phyloP scores from a whole-genome alignment of 2,888 invertebrate species.

The Chironomus riparius region DNA sequence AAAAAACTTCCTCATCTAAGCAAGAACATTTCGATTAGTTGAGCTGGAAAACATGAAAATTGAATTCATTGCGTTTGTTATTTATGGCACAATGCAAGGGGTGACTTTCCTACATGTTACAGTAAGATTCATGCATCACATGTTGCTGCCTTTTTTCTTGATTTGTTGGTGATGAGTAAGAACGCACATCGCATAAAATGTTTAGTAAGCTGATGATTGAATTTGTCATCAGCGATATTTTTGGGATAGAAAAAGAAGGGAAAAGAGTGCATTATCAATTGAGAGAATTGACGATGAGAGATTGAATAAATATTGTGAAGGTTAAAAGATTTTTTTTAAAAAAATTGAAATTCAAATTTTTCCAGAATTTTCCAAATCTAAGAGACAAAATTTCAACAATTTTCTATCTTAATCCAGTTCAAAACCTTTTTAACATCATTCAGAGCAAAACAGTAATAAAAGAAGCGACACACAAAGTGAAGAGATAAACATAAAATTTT shows the following conservation, averaged over 20 bases:
- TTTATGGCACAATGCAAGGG: constrained; percentile 24
- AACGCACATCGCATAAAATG: too few relatives aligned
- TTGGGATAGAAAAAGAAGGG: too few relatives aligned
- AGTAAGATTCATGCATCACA: neutral
- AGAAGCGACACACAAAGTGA: neutral
- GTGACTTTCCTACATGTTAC: neutral
- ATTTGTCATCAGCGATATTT: too few relatives aligned
- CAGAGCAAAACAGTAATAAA: neutral
- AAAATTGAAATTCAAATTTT: too few relatives aligned
- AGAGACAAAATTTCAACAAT: neutral
- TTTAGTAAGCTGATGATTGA: too few relatives aligned
- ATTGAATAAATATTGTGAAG: too few relatives aligned
- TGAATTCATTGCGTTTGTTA: constrained; percentile 17
- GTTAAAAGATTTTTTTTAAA: too few relatives aligned
- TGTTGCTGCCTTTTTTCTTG: neutral
- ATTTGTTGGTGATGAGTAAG: too few relatives aligned
- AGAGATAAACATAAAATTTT: neutral
- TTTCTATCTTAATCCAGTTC: neutral
- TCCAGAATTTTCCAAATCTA: too few relatives aligned
- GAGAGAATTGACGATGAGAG: too few relatives aligned
- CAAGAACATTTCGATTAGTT: neutral
- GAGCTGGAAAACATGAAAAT: constrained; percentile 12
- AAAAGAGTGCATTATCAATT: too few relatives aligned
- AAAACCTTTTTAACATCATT: neutral
- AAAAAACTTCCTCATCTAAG: neutral